Percentiles rank a stretch among this genome's conserved stretches.
Evolutionary conservation across 2,797 vertebrate genomes (phyloP).

Genomic region (Carcharodon carcharias): DNA sequence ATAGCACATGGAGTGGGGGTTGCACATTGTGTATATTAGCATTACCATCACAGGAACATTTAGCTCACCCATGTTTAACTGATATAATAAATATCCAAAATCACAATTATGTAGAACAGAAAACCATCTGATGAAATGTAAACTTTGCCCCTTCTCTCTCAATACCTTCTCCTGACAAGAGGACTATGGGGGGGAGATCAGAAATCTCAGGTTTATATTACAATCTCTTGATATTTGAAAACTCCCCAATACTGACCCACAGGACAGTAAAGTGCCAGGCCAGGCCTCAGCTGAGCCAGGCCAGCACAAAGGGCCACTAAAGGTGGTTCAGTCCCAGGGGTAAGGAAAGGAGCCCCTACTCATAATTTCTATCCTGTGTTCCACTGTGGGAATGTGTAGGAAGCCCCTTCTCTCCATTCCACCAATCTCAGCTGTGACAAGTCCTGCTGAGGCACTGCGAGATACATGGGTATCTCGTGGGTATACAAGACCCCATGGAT

Average conservation of each 20-base stretch:
- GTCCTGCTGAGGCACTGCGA: not conserved
- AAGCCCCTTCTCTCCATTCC: not conserved
- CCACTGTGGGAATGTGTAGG: not conserved
- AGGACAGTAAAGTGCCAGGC: not conserved
- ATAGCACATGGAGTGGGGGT: no score
- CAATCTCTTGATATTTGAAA: not conserved
- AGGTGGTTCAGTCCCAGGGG: not conserved
- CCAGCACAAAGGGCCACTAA: not conserved
- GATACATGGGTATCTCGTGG: no score
- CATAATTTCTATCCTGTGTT: not conserved
- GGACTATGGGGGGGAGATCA: not conserved
- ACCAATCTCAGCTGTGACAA: not conserved
- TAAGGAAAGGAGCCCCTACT: not conserved
- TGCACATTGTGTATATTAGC: no score
- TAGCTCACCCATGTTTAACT: not conserved
- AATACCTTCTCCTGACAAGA: not conserved
- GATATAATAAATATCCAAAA: not conserved
- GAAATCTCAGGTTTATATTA: not conserved
- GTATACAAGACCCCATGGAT: not conserved
- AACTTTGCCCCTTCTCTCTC: not conserved
- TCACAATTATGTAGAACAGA: not conserved
- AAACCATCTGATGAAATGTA: not conserved
- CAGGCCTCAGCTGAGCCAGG: not conserved
- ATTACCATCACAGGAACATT: not conserved
- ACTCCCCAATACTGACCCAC: not conserved